Evolutionary conservation across 2,113 vertebrate genomes (phyloP).

Genomic region (Eublepharis macularius): DNA sequence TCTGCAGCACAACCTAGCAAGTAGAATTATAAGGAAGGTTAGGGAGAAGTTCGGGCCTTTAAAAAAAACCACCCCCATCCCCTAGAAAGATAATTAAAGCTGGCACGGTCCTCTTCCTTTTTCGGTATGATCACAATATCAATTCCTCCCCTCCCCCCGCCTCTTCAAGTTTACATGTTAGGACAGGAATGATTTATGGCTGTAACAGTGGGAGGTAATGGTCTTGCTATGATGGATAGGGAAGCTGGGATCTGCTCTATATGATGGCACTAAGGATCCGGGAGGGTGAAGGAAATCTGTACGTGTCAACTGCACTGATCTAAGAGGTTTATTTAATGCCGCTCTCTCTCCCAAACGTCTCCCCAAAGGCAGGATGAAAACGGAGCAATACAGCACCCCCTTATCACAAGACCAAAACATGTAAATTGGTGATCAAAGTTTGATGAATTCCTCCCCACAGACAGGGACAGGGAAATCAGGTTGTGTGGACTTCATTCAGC

Average conservation of each 20-base stretch:
- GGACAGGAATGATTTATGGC: neutral
- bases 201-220: neutral
- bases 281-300: neutral
- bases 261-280: neutral
- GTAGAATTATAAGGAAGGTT: neutral
- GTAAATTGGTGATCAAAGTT: too few species aligned
- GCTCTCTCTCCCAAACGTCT: neutral
- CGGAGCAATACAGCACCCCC: fast-evolving
- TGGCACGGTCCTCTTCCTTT: neutral
- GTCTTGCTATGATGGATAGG: neutral
- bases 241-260: neutral
- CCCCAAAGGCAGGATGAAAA: neutral
- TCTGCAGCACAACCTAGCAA: neutral
- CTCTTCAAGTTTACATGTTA: neutral
- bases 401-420: neutral
- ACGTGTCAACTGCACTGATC: too few species aligned
- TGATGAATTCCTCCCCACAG: neutral
- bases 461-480: too few species aligned
- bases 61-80: neutral
- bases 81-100: neutral
- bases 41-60: neutral
- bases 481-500: too few species aligned
- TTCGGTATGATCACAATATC: neutral
- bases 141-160: too few species aligned
- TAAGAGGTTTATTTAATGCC: neutral